Evolutionary conservation across 2,888 invertebrate species (phyloP), one percentile per base, ranked within the genome.

Genomic region (Adelphocoris suturalis): DNA sequence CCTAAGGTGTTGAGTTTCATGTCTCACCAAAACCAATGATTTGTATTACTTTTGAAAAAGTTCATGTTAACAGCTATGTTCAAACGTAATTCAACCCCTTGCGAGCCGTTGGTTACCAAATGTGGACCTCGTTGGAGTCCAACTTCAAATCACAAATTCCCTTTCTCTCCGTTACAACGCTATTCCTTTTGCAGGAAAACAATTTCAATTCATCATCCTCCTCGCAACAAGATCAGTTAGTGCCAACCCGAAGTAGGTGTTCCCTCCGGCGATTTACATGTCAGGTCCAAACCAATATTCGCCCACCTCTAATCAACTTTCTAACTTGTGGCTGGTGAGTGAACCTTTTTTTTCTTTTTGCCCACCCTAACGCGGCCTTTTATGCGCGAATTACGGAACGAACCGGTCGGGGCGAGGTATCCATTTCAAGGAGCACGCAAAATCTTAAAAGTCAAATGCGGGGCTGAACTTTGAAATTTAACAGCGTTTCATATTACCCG

Each of bases 171-270:
- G 4, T 68, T 23, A n/a, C 9, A 68, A 68, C n/a, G n/a, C n/a
- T 57, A 57, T 23, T 9, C 68, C 11, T 68, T 27, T 68, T 11
- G 19, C 68, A 68, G 7, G 12, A 19, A 68, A 68, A 68, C 68
- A 68, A 68, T 68, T 68, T 68, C 68, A 68, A 68, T 68, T 68
- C 68, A 68, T 68, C 68, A 68, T 68, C 68, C 68, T 7, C 68
- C 68, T 68, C 68, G 23, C 23, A 68, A 68, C 68, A 68, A 12
- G 68, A 68, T 68, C 68, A 68, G 23, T 68, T 57, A 57, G 14
- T 16, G 57, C 57, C 7, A 16, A 5, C 57, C 57, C 19, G 23
- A 27, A 23, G 68, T 23, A 68, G 68, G 68, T 68, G 68, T 68
- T 68, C 68, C 68, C 68, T 27, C 68, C 0, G 9, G 68, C 68